These are phyloP conservation scores for Ryuthela nishihirai DNA, from an alignment of 2,888 invertebrate species.

Conservation along the genomic window DNA sequence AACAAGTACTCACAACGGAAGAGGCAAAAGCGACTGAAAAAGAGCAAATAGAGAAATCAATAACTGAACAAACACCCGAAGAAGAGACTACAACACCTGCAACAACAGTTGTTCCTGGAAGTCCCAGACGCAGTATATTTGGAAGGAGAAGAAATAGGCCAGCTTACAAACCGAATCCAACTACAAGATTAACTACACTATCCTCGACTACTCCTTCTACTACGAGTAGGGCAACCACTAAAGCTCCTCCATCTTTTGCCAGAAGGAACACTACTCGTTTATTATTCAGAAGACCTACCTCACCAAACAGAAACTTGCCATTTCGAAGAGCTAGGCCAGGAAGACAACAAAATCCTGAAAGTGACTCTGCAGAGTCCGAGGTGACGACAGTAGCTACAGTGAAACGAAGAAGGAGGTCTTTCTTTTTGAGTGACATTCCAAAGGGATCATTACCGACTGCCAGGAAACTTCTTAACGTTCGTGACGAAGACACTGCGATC, in stretches of 20 bases:
- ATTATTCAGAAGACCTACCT: constrained; percentile 18
- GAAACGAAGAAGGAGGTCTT: constrained; percentile 10
- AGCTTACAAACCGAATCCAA: constrained; percentile 23
- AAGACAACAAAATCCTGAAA: not conserved
- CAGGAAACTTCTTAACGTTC: constrained; percentile 18
- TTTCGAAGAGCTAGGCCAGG: constrained; percentile 18
- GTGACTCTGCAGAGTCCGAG: not conserved
- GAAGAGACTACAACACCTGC: constrained; percentile 4
- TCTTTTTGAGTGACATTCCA: not conserved
- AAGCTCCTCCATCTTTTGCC: not conserved
- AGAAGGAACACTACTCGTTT: constrained; percentile 20
- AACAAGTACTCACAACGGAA: too few relatives aligned
- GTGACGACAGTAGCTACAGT: not conserved
- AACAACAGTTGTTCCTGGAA: not conserved
- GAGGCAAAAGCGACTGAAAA: too few relatives aligned
- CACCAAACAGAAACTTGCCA: constrained; percentile 15
- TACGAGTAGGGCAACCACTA: constrained; percentile 13
- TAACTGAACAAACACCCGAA: too few relatives aligned
- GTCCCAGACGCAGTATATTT: constrained; percentile 22
- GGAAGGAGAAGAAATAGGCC: constrained; percentile 21
- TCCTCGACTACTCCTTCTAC: constrained; percentile 20
- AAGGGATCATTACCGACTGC: not conserved
- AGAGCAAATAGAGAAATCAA: too few relatives aligned
- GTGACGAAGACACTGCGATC: not conserved
- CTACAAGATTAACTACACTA: constrained; percentile 13